These are phyloP conservation scores for Hartigia nigra DNA, from an alignment of 2,888 invertebrate species.

Conservation along the genomic window DNA sequence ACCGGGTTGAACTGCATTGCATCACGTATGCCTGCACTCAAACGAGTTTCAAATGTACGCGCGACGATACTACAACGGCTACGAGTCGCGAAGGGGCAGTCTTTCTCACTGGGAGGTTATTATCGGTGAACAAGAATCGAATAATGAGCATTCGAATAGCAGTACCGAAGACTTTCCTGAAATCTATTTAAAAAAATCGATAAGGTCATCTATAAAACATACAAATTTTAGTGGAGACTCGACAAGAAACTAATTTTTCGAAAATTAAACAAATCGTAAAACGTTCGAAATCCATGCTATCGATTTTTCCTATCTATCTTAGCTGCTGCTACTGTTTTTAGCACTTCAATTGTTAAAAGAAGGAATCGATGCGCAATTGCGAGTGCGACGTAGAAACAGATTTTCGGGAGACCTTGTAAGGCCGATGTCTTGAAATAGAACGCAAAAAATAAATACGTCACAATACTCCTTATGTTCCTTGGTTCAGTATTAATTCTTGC, in stretches of 20 bases:
- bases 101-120: neutral
- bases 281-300: neutral
- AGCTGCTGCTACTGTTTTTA: too few relatives aligned
- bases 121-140: neutral
- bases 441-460: neutral
- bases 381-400: neutral
- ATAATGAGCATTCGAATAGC: neutral
- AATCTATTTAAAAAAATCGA: neutral
- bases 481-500: neutral
- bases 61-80: neutral
- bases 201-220: neutral
- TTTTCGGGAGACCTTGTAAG: neutral
- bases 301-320: neutral
- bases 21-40: neutral
- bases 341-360: neutral
- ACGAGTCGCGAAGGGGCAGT: neutral
- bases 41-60: neutral
- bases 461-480: neutral
- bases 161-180: neutral
- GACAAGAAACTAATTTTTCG: too few relatives aligned
- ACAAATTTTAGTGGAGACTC: too few relatives aligned
- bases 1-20: neutral
- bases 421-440: neutral
- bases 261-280: too few relatives aligned
- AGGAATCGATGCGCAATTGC: neutral